These are phyloP conservation scores for Fragum whitleyi DNA, from an alignment of 2,888 invertebrate genomes.

Conservation along the genomic window DNA sequence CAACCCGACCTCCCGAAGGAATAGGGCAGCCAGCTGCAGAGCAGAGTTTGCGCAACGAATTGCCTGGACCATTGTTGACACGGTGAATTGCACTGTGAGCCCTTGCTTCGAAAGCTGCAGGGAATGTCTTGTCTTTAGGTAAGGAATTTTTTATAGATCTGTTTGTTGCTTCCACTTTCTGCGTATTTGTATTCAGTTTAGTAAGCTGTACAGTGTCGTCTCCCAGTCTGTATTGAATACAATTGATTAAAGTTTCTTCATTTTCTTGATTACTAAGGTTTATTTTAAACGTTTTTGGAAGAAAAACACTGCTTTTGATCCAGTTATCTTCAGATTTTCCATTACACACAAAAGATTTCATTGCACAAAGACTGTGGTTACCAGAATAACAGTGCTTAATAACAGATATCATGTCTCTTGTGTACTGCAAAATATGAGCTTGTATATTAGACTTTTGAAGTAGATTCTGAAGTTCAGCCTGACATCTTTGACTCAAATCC, in stretches of 20 bases:
- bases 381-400: constrained; percentile 9
- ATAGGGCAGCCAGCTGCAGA: no score
- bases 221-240: no score
- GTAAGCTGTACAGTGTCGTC: constrained; percentile 12
- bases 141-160: constrained; percentile 5
- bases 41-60: no score
- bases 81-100: constrained; percentile 23
- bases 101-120: constrained; percentile 10
- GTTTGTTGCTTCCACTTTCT: constrained; percentile 30
- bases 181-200: constrained; percentile 7
- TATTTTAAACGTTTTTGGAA: constrained; percentile 7
- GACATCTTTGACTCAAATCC: constrained; percentile 10
- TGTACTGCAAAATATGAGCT: background rate
- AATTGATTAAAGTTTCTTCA: background rate
- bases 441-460: background rate
- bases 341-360: background rate
- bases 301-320: background rate
- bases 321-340: background rate
- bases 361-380: constrained; percentile 10
- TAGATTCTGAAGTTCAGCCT: background rate
- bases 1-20: constrained; percentile 1
- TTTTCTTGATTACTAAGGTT: background rate
- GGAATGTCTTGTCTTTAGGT: constrained; percentile 30
- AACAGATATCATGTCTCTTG: background rate
- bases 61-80: no score